Conservation (phyloP, 1,140 invertebrate species). For the Drosophila nigromelanica region DNA sequence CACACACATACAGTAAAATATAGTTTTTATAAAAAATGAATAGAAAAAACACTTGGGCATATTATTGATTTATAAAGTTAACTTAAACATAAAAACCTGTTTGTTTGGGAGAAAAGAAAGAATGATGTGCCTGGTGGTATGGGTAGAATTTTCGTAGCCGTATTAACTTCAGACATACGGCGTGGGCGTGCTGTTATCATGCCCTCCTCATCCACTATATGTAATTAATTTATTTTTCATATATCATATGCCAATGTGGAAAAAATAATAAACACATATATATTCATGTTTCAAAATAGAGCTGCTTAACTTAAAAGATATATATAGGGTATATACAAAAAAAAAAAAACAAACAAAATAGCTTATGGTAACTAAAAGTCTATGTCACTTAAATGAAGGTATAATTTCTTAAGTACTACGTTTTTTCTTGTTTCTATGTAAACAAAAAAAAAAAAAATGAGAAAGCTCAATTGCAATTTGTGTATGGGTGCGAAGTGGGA, state of each 20-base stretch:
- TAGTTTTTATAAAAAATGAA: background rate
- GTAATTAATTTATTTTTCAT: conserved; percentile 80
- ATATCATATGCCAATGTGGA: conserved; percentile 71
- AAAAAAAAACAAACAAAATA: conserved; percentile 17
- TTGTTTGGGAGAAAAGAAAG: conserved; percentile 97
- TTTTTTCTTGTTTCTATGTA: background rate
- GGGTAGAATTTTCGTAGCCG: conserved; percentile 94
- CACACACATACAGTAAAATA: conserved; percentile 31
- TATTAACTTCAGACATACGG: conserved; percentile 94
- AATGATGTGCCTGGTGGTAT: conserved; percentile 98
- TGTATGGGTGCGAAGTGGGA: too few species aligned
- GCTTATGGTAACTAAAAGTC: conserved; percentile 18
- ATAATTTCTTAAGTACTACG: background rate
- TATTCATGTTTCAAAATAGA: conserved; percentile 22
- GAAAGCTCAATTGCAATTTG: too few species aligned
- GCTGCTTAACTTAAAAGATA: conserved; percentile 23
- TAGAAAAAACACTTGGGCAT: conserved; percentile 1
- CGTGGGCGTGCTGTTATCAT: conserved; percentile 92
- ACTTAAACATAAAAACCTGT: conserved; percentile 88
- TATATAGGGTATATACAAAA: background rate
- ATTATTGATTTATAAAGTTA: conserved; percentile 27
- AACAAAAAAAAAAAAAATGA: too few species aligned
- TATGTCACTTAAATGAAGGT: background rate
- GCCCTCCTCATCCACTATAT: conserved; percentile 85
- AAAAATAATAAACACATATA: conserved; percentile 63